Evolutionary conservation across 2,113 vertebrate genomes (phyloP), one percentile per base, ranked within the genome.

Genomic region (Cettia cetti): DNA sequence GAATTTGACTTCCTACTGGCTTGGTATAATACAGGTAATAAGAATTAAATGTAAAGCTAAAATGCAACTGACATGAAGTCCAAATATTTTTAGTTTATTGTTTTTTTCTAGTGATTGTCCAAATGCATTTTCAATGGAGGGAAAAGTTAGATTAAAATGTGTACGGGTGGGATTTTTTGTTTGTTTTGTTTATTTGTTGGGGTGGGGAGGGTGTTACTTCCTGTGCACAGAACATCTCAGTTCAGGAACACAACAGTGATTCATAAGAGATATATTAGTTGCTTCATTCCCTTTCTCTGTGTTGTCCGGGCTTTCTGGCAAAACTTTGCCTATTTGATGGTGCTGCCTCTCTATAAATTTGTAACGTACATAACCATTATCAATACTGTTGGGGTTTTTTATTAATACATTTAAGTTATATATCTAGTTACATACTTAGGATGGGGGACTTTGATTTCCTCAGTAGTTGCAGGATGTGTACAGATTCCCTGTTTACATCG

Each of bases 1-100:
- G 96, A 95, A 76, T 98, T 98, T 56, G 98, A 99, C 96, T 99
- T 99, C 65, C 96, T 99, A 31, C 49, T 99, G 85, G 96, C 98
- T 33, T 98, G 98, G 98, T 68, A 97, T 93, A 94, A 74, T 64
- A 57, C 97, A 98, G 98, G 99, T 99, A 97, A 89, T 75, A 42
- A 94, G 22, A 88, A 45, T 18, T 69, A 53, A 53, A 37, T 23
- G 6, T 37, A 64, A 45, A 81, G 50, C n/a, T 66, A 70, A 57
- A 71, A 83, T 39, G 5, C 23, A 86, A 68, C n/a, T 82, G 57
- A 20, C 42, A 4, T 27, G 15, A 82, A 77, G 40, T 79, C 30
- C 19, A 65, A 53, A 70, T 66, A 49, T 47, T 91, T 94, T 72
- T n/a, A 31, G 33, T 86, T 76, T 72, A 33, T 18, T 42, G 3